A percentile compares a stretch with the other conserved stretches of the same genome.
Conservation (phyloP, 2,113 vertebrate species). For the Colaptes auratus region DNA sequence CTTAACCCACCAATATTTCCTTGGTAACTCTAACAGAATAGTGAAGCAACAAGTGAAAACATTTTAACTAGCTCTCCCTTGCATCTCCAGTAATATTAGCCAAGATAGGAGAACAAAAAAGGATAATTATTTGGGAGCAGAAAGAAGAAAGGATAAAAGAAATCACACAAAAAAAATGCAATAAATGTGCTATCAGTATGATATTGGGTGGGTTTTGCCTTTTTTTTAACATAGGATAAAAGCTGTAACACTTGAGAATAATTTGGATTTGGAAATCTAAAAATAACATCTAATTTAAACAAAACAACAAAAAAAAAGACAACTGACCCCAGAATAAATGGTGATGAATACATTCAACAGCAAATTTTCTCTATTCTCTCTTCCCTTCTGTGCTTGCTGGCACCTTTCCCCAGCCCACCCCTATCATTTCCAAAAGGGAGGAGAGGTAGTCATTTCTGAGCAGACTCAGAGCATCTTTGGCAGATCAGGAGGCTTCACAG, state of each 20-base stretch:
- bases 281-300: constrained; percentile 40
- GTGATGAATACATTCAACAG: constrained; percentile 16
- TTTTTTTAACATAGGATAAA: neutral
- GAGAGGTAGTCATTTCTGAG: neutral
- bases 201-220: neutral
- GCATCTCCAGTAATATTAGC: neutral
- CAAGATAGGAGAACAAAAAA: neutral
- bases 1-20: neutral
- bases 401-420: neutral
- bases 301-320: neutral
- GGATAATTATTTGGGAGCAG: neutral
- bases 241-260: constrained; percentile 30
- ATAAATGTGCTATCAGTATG: neutral
- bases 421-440: neutral
- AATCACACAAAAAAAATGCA: constrained; percentile 7
- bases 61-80: neutral
- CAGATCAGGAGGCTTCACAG: neutral
- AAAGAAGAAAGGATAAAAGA: neutral
- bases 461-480: neutral
- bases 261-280: constrained; percentile 54
- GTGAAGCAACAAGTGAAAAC: constrained; percentile 4
- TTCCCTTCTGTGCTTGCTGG: constrained; percentile 8
- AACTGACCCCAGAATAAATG: constrained; percentile 39
- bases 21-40: neutral
- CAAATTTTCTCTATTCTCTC: constrained; percentile 33